These are phyloP conservation scores for Drosophila cardini DNA, from an alignment of 1,140 invertebrate genomes.

Conservation along the genomic window DNA sequence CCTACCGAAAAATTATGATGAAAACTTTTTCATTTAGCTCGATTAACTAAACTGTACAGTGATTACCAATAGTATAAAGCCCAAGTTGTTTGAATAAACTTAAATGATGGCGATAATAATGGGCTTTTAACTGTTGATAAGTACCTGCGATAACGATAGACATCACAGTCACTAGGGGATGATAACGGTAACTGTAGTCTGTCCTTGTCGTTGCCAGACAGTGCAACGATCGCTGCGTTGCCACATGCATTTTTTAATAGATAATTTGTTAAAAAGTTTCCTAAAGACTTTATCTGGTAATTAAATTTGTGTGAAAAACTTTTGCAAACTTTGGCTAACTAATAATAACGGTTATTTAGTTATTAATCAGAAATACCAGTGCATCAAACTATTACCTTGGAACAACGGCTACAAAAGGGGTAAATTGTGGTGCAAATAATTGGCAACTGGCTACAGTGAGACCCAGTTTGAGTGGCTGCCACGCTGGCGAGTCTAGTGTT, in stretches of 20 bases:
- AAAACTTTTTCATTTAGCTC: slow-evolving; percentile 12
- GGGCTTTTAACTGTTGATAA: not conserved
- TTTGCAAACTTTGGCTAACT: too few species aligned
- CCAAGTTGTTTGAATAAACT: not conserved
- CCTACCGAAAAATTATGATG: not conserved
- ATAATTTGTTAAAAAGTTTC: not conserved
- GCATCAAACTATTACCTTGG: not conserved
- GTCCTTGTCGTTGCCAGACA: not conserved
- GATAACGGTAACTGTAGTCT: not conserved
- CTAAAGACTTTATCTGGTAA: too few species aligned
- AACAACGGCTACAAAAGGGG: not conserved
- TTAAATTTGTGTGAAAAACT: too few species aligned
- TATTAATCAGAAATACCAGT: too few species aligned
- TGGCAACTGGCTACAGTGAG: not conserved
- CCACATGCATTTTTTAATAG: not conserved
- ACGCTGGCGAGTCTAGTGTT: not conserved
- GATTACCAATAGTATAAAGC: slow-evolving; percentile 6
- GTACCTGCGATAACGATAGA: slow-evolving; percentile 1
- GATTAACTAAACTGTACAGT: not conserved
- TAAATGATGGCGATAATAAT: not conserved
- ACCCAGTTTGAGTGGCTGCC: not conserved
- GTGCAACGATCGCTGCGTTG: not conserved
- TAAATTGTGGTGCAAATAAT: slow-evolving; percentile 6
- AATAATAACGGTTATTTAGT: too few species aligned
- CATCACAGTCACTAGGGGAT: not conserved